A percentile compares a stretch with the other conserved stretches of the same genome.
phyloP scores from a whole-genome alignment of 2,888 invertebrate genomes.

The Coenonympha arcania region DNA sequence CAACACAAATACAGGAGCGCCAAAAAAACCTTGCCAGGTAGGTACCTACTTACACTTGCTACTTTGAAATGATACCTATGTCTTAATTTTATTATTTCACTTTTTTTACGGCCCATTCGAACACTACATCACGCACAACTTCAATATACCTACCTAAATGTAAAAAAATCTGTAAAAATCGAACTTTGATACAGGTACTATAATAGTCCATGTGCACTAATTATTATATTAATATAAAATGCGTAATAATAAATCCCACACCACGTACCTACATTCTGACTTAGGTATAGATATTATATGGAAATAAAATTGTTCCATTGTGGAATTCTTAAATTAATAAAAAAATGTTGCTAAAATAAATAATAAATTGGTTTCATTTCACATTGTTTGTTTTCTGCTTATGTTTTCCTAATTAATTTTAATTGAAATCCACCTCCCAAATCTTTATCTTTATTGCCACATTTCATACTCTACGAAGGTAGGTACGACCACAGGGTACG shows the following conservation, averaged over 20 bases:
- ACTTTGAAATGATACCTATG: not conserved
- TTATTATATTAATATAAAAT: conserved; percentile 42
- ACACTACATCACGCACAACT: conserved; percentile 20
- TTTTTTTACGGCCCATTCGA: not conserved
- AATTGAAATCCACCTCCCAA: not conserved
- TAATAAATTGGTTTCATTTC: conserved; percentile 48
- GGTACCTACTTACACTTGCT: too few relatives aligned
- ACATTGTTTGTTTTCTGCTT: conserved; percentile 17
- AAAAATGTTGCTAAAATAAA: conserved; percentile 75
- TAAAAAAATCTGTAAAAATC: conserved; percentile 26
- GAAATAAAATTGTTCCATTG: conserved; percentile 69
- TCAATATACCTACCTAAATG: conserved; percentile 20
- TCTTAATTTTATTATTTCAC: not conserved
- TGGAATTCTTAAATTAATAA: conserved; percentile 75
- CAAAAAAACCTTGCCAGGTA: too few relatives aligned
- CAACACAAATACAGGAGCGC: too few relatives aligned
- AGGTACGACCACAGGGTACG: too few relatives aligned
- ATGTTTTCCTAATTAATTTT: not conserved
- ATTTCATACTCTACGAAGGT: not conserved
- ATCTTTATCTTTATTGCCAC: too few relatives aligned
- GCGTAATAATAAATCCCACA: conserved; percentile 39
- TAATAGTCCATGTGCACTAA: conserved; percentile 58
- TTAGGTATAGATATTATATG: conserved; percentile 65
- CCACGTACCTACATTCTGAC: conserved; percentile 60
- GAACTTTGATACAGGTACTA: conserved; percentile 52